phyloP scores from a whole-genome alignment of 2,888 invertebrate genomes.

The Agrotis puta region DNA sequence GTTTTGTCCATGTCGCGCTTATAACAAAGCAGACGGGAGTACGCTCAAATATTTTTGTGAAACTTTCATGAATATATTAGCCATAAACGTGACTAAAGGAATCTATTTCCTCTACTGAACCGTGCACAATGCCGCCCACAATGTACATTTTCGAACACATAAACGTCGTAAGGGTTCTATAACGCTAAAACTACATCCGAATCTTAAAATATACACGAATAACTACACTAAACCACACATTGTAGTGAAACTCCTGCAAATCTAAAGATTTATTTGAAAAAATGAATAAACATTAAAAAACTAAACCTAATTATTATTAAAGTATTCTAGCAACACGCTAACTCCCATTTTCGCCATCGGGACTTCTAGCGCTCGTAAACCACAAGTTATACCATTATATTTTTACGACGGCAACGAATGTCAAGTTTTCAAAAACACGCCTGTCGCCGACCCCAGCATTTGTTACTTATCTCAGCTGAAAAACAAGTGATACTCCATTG shows the following conservation, averaged over 20 bases:
- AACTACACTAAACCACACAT: background rate
- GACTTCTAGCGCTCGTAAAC: conserved; percentile 84
- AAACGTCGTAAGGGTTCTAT: conserved; percentile 23
- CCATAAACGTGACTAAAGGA: conserved; percentile 90
- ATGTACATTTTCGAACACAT: conserved; percentile 40
- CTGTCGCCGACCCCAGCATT: conserved; percentile 66
- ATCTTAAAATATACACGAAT: conserved; percentile 15
- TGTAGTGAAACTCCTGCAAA: too few relatives aligned
- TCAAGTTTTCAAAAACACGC: conserved; percentile 84
- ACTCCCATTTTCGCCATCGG: conserved; percentile 76
- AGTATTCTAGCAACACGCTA: conserved; percentile 56
- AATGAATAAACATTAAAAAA: conserved; percentile 19
- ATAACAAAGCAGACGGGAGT: conserved; percentile 83
- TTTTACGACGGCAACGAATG: conserved; percentile 88
- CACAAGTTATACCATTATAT: conserved; percentile 88
- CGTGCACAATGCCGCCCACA: conserved; percentile 47
- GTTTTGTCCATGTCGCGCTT: conserved; percentile 76
- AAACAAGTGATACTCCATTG: conserved; percentile 66
- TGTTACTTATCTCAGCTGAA: conserved; percentile 75
- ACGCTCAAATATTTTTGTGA: conserved; percentile 87
- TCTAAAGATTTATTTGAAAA: too few relatives aligned
- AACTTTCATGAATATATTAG: conserved; percentile 91
- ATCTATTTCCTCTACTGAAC: conserved; percentile 85
- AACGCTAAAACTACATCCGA: conserved; percentile 25
- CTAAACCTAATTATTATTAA: conserved; percentile 54